phyloP scores from a whole-genome alignment of 2,113 vertebrate genomes.

The Lepisosteus osseus region DNA sequence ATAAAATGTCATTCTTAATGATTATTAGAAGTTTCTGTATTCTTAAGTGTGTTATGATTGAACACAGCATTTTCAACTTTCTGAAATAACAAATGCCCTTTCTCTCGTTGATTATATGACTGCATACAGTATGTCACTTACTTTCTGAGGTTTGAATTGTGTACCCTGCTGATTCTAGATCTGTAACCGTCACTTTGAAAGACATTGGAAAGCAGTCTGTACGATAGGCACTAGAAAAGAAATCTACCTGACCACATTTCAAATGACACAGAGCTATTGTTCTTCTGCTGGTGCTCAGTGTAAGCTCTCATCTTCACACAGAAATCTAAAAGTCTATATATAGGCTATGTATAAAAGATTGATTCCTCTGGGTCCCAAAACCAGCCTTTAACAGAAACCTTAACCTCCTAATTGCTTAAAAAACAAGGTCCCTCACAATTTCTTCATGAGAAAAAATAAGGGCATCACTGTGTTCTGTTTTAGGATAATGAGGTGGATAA shows the following conservation, averaged over 20 bases:
- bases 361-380: conserved; percentile 15
- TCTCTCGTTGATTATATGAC: not conserved
- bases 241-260: conserved; percentile 53
- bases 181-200: conserved; percentile 15
- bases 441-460: conserved; percentile 33
- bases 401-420: conserved; percentile 50
- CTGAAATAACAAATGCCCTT: not conserved
- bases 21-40: conserved; percentile 10
- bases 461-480: conserved; percentile 22
- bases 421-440: conserved; percentile 45
- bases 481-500: conserved; percentile 21
- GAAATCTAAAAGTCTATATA: conserved; percentile 57
- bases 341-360: conserved; percentile 32
- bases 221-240: conserved; percentile 18
- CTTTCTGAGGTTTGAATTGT: conserved; percentile 1
- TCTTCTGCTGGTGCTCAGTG: conserved; percentile 54
- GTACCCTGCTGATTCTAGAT: not conserved
- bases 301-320: conserved; percentile 41
- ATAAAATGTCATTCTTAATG: conserved; percentile 11
- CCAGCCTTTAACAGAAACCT: not conserved
- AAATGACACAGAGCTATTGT: conserved; percentile 42
- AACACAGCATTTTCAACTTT: conserved; percentile 7
- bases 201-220: conserved; percentile 3
- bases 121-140: not conserved
- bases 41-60: not conserved